A percentile compares a stretch with the other conserved stretches of the same genome.
phyloP scores from a whole-genome alignment of 2,113 vertebrate genomes.

The Toxotes chatareus region DNA sequence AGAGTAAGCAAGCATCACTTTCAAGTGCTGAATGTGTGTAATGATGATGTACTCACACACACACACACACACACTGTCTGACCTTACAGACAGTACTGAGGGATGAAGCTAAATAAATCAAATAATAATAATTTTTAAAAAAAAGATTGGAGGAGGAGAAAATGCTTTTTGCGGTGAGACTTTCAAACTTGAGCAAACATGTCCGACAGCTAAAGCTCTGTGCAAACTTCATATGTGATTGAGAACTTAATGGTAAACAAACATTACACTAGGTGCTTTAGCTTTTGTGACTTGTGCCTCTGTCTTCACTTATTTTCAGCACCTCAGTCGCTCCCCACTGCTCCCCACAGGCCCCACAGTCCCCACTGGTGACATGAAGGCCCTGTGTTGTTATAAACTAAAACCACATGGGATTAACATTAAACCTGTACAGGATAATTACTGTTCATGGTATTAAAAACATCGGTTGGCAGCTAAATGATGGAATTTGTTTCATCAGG shows the following conservation, averaged over 20 bases:
- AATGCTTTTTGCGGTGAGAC: background rate
- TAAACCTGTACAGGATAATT: background rate
- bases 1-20: background rate
- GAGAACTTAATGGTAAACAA: conserved; percentile 6
- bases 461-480: background rate
- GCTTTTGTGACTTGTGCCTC: background rate
- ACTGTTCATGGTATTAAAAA: background rate
- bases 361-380: conserved; percentile 3
- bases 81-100: background rate
- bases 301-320: background rate
- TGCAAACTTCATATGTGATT: background rate
- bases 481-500: background rate
- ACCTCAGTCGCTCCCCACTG: background rate
- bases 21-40: background rate
- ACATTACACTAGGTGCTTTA: background rate
- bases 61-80: background rate
- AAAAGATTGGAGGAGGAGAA: background rate
- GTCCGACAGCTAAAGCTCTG: background rate
- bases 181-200: background rate
- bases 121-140: background rate
- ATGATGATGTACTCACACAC: background rate
- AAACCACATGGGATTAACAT: conserved; percentile 4
- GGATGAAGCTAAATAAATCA: background rate
- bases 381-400: background rate
- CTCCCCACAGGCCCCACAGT: background rate